Base-by-base conservation (phyloP, 2,888 invertebrate genomes). In the Neoascia interrupta region DNA sequence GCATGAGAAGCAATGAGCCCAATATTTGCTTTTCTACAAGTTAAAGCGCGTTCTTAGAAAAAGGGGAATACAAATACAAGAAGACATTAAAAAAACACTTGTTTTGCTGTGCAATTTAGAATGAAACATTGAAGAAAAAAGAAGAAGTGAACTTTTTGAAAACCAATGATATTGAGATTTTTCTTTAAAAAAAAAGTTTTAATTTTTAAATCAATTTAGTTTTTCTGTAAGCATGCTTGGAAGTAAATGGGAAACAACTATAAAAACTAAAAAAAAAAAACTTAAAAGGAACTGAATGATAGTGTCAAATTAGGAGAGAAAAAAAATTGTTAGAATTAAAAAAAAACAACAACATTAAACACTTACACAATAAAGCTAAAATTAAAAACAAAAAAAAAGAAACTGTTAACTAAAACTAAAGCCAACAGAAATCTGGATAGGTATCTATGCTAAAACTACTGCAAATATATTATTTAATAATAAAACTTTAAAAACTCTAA, bases 41-140 rank as follows among this genome's bases (percentile, higher is more conserved):
- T 18, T 11, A 61, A 16, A 49, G 18, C 54, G 18, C 11, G 39
- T 16, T 36, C 58, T n/a, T 13, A 19, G 6, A 15, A 23, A 28
- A 15, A 13, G 6, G 23, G 26, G 5, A 19, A 31, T n/a, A 36
- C 15, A 39, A 43, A 68, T 54, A 49, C 68, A 75, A 69, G 63
- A 75, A 61, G 47, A 58, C 63, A 75, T 68, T 74, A 43, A 37
- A 53, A 43, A 69, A 76, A 64, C 72, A 72, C 70, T 60, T 72
- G 72, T 70, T 70, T 69, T 60, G 60, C 54, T 66, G 76, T 76
- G 76, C 76, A 76, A 76, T 76, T 76, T 76, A 47, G 58, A 58
- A 70, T 49, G 76, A 64, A 70, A 15, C 15, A 36, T 43, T 43
- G 18, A 47, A 54, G n/a, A 3, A 36, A 37, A 63, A 21, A 21